Evolutionary conservation across 1,140 invertebrate genomes (phyloP).

Genomic region (Lerema accius): DNA sequence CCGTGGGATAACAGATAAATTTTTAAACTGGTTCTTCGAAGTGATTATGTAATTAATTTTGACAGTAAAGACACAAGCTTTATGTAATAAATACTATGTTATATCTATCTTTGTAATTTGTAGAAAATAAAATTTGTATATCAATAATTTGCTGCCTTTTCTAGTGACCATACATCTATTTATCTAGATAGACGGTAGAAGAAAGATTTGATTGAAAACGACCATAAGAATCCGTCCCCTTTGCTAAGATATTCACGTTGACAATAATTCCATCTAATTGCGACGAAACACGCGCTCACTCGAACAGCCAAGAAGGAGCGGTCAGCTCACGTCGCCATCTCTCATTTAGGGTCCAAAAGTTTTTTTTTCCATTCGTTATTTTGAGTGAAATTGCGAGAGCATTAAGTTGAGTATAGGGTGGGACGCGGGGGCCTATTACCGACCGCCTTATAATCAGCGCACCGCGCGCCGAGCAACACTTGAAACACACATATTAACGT

Average conservation of each 20-base stretch:
- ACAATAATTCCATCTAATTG: constrained; percentile 34
- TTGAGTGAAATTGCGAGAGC: constrained; percentile 80
- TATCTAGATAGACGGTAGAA: no score
- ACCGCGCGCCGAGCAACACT: constrained; percentile 44
- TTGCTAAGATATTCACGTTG: constrained; percentile 24
- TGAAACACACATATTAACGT: constrained; percentile 60
- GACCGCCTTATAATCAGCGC: constrained; percentile 67
- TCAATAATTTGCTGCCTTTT: no score
- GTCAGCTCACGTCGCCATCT: constrained; percentile 60
- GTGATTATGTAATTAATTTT: no score
- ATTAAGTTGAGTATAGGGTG: constrained; percentile 80
- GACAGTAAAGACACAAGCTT: no score
- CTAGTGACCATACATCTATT: no score
- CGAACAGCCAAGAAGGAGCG: constrained; percentile 46
- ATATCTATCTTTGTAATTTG: no score
- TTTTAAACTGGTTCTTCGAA: no score
- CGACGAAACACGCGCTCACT: constrained; percentile 34
- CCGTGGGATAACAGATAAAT: no score
- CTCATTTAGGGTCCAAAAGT: constrained; percentile 72
- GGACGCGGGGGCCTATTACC: constrained; percentile 67
- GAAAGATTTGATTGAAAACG: no score
- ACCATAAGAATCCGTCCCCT: no score
- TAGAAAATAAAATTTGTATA: no score
- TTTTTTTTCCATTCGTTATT: constrained; percentile 78
- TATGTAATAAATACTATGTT: no score